phyloP scores from a whole-genome alignment of 2,113 vertebrate species.

The Pionites leucogaster region DNA sequence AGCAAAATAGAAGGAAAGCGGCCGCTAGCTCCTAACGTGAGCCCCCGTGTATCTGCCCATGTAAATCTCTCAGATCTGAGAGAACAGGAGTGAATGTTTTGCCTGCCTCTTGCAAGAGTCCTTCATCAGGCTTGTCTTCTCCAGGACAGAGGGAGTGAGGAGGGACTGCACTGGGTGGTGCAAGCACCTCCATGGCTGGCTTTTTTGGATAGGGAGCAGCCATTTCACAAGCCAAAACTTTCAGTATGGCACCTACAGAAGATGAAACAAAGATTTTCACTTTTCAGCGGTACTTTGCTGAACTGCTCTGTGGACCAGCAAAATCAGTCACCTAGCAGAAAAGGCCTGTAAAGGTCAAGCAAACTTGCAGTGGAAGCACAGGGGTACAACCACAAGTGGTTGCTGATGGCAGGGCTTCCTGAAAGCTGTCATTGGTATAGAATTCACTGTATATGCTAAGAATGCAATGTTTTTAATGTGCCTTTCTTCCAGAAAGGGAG shows the following conservation, averaged over 20 bases:
- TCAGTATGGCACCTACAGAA: not conserved
- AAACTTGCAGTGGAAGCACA: not conserved
- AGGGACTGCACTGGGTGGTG: not conserved
- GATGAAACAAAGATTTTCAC: not conserved
- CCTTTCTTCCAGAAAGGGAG: not conserved
- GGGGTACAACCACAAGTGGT: not conserved
- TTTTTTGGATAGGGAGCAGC: not conserved
- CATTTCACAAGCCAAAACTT: not conserved
- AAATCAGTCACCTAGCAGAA: not conserved
- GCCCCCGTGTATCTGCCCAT: not conserved
- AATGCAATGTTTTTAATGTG: not conserved
- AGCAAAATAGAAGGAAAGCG: not conserved
- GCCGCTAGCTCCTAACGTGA: not conserved
- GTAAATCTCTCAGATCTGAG: not conserved
- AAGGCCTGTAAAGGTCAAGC: not conserved
- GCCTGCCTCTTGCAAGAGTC: not conserved
- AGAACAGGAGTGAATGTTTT: fast-evolving
- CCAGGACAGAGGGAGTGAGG: not conserved
- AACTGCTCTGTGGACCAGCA: not conserved
- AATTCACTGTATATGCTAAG: not conserved
- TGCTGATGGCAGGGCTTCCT: not conserved
- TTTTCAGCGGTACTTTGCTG: not conserved
- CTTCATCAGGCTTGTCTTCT: not conserved
- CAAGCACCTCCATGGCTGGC: not conserved
- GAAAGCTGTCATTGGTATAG: not conserved